These are phyloP conservation scores for Ceratoteleas bidentatus DNA, from an alignment of 1,140 invertebrate genomes.

Conservation along the genomic window DNA sequence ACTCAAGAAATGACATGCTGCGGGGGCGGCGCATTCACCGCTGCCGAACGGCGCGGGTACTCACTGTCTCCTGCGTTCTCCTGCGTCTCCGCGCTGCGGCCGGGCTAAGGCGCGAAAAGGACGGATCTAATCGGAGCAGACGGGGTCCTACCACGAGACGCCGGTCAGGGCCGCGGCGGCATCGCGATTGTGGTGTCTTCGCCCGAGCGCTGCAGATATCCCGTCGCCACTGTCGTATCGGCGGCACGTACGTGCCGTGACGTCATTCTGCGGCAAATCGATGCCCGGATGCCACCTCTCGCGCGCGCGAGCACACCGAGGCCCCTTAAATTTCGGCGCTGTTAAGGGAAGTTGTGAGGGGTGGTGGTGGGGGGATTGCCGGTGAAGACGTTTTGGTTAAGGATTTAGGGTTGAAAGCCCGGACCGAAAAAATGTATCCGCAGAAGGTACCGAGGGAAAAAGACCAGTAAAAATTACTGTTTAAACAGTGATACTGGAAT, in stretches of 20 bases:
- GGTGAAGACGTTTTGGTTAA: too few species aligned
- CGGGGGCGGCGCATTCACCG: too few species aligned
- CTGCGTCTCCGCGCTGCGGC: too few species aligned
- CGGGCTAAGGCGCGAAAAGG: conserved; percentile 44
- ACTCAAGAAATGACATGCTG: too few species aligned
- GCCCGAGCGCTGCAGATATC: conserved; percentile 57
- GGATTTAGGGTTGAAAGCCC: too few species aligned
- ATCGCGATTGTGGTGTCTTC: conserved; percentile 57
- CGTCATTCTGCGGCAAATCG: conserved; percentile 72
- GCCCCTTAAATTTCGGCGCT: conserved; percentile 29
- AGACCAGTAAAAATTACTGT: too few species aligned
- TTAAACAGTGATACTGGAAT: too few species aligned
- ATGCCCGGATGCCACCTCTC: conserved; percentile 64
- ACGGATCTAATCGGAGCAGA: conserved; percentile 44
- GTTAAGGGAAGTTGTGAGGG: too few species aligned
- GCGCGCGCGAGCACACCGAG: conserved; percentile 26
- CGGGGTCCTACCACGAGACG: conserved; percentile 51
- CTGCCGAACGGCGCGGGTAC: too few species aligned
- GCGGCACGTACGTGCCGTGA: conserved; percentile 64
- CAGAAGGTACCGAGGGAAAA: too few species aligned
- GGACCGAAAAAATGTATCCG: too few species aligned
- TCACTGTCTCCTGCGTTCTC: conserved; percentile 6
- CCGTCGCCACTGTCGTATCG: conserved; percentile 61
- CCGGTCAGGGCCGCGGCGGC: conserved; percentile 68
- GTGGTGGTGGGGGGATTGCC: too few species aligned